phyloP scores from a whole-genome alignment of 2,797 vertebrate species.

The Artibeus lituratus region DNA sequence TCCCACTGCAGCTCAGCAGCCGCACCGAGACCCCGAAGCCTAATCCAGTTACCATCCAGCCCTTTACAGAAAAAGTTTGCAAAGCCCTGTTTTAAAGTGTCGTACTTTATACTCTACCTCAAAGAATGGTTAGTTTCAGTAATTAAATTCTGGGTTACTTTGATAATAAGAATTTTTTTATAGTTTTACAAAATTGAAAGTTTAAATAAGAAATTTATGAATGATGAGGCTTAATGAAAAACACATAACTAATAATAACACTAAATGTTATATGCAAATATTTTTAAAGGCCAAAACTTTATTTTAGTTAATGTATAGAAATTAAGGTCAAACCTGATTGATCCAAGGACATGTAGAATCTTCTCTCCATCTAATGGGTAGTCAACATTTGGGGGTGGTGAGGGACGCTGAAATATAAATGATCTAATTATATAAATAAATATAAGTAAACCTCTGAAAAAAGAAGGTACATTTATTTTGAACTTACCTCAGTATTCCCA shows the following conservation, averaged over 20 bases:
- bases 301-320: slow-evolving; percentile 20
- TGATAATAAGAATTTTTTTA: slow-evolving; percentile 13
- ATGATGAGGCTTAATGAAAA: neutral
- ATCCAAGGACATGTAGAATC: slow-evolving; percentile 94
- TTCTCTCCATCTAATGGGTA: slow-evolving; percentile 97
- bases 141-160: slow-evolving; percentile 11
- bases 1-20: neutral
- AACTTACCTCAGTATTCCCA: slow-evolving; percentile 90
- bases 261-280: neutral
- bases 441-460: neutral
- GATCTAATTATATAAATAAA: neutral
- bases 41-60: neutral
- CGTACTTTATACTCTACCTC: neutral
- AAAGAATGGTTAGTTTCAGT: neutral
- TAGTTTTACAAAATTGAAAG: slow-evolving; percentile 11
- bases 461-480: neutral
- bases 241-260: neutral
- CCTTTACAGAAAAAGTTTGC: neutral
- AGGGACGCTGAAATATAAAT: slow-evolving; percentile 86
- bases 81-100: neutral
- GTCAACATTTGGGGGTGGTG: slow-evolving; percentile 93
- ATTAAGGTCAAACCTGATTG: slow-evolving; percentile 89
- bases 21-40: neutral
- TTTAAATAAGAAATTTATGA: slow-evolving; percentile 1
- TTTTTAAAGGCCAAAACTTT: neutral